A percentile compares a stretch with the other conserved stretches of the same genome.
Conservation (phyloP, 2,113 vertebrate species). For the Argyrosomus japonicus region DNA sequence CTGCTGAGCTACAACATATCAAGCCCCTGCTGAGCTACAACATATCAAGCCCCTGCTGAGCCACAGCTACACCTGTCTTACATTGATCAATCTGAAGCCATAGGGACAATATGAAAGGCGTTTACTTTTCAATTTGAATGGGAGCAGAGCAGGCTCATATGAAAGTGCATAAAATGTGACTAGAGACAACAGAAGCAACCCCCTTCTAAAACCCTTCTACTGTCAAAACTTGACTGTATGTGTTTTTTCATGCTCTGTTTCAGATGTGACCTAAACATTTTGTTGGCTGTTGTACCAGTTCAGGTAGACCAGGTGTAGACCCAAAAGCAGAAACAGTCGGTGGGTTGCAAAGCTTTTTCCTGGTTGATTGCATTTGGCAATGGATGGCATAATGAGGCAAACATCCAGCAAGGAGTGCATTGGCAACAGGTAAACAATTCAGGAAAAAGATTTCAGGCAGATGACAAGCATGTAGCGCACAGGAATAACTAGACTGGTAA, state of each 20-base stretch:
- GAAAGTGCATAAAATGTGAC: background rate
- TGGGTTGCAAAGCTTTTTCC: background rate
- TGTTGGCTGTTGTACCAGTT: background rate
- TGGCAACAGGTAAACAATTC: background rate
- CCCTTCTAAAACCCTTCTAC: too few relatives aligned
- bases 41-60: background rate
- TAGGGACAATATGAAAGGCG: background rate
- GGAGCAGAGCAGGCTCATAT: background rate
- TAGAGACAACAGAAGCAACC: background rate
- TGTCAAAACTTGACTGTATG: too few relatives aligned
- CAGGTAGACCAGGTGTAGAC: background rate
- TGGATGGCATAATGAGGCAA: background rate
- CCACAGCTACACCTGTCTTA: background rate
- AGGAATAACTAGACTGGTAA: background rate
- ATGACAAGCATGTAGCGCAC: background rate
- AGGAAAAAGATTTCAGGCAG: background rate
- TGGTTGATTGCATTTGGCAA: background rate
- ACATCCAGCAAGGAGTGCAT: background rate
- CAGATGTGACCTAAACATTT: background rate
- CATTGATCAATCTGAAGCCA: background rate
- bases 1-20: background rate
- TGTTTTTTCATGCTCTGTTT: background rate
- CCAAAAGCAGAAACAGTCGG: background rate
- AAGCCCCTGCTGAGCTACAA: background rate
- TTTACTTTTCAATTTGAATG: background rate